A percentile compares a stretch with the other conserved stretches of the same genome.
phyloP scores from a whole-genome alignment of 2,113 vertebrate species.

The Pavo muticus region DNA sequence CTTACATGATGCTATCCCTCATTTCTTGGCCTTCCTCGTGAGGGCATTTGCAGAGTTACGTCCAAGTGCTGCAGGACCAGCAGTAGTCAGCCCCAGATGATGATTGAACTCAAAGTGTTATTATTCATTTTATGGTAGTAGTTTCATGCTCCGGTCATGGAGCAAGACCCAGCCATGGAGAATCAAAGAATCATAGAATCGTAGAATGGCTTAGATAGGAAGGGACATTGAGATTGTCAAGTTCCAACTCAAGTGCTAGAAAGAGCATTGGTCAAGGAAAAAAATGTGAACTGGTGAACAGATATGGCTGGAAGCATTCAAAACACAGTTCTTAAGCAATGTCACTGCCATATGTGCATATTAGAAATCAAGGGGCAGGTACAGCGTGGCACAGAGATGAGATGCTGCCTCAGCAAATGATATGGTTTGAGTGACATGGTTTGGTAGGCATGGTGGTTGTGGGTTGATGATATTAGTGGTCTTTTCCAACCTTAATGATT shows the following conservation, averaged over 20 bases:
- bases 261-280: neutral
- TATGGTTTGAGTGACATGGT: too few species aligned
- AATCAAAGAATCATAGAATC: too few species aligned
- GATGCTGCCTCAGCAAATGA: neutral
- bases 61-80: neutral
- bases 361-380: neutral
- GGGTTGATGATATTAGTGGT: too few species aligned
- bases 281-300: neutral
- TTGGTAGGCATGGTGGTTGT: too few species aligned
- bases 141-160: neutral
- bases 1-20: neutral
- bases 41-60: rapidly evolving
- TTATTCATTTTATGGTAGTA: neutral
- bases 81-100: neutral
- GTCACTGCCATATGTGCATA: neutral
- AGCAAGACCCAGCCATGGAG: neutral
- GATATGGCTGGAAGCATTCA: neutral
- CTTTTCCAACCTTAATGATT: too few species aligned
- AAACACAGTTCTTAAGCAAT: neutral
- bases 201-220: too few species aligned
- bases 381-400: neutral
- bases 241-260: neutral
- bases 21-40: neutral
- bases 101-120: neutral
- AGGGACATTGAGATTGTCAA: too few species aligned